Evolutionary conservation across 2,113 vertebrate species (phyloP), one percentile per base, ranked within the genome.

Genomic region (Microtus montanus): DNA sequence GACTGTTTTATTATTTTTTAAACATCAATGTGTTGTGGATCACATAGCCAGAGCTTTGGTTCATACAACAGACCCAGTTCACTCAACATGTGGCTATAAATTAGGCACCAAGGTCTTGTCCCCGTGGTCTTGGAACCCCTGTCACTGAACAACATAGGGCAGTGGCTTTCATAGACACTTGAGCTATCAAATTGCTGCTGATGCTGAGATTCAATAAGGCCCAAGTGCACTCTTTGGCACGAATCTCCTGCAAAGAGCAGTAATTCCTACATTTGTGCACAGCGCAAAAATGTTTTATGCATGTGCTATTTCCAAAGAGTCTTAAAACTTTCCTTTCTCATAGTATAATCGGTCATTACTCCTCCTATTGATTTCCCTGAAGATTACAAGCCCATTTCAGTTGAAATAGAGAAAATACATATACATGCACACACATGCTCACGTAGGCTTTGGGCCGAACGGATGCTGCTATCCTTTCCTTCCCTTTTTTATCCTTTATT

Each of bases 341-440:
- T 92, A 70, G 91, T 90, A 80, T 95, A 96, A 97, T 95, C 75
- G 3, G 87, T 96, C 96, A 90, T 95, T 96, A 97, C 90, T 92
- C 74, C 83, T 97, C 89, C 90, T 95, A 85, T 85, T 96, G 96
- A 97, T 97, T 97, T 97, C 97, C 97, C 96, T 96, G 89, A 97
- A 97, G 96, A 97, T 83, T 75, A 90, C 44, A 93, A 95, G 82
- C 78, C 83, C 87, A 71, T 96, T 96, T 93, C 92, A 90, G 96
- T 95, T 96, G 95, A 97, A 96, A 95, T 63, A 79, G 73, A 91
- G 66, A 47, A 58, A 71, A 70, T 9, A 71, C 15, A 63, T 33
- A 35, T 19, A 77, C 20, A 44, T 26, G 71, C 9, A 28, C 5
- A 80, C 19, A 47, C 13, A 79, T 5, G 61, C 28, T 44, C 12